These are phyloP conservation scores for Campoletis raptor DNA, from an alignment of 2,888 invertebrate species.

Conservation along the genomic window DNA sequence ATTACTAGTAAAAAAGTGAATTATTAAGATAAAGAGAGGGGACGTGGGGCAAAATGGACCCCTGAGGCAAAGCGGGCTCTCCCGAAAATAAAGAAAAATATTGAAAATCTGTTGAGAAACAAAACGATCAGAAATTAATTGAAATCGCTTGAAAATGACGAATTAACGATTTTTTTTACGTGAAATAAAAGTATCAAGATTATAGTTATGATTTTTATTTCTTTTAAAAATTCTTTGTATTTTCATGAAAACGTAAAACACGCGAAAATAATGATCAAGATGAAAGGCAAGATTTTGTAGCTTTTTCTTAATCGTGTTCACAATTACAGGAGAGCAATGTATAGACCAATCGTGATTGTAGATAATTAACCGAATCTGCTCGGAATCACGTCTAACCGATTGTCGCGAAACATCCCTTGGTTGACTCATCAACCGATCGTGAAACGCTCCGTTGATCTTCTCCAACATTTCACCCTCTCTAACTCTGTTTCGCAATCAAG, in stretches of 20 bases:
- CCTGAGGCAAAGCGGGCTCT: no score
- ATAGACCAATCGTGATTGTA: constrained; percentile 43
- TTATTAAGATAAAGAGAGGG: no score
- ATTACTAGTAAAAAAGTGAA: no score
- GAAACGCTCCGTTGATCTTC: constrained; percentile 57
- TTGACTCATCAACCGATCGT: constrained; percentile 64
- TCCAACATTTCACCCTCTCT: constrained; percentile 15
- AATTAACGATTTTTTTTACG: neutral
- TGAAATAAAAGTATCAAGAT: neutral
- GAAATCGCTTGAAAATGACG: neutral
- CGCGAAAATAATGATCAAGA: neutral
- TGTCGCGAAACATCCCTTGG: constrained; percentile 60
- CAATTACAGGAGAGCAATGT: constrained; percentile 68
- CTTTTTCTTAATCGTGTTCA: constrained; percentile 41
- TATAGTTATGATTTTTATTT: neutral
- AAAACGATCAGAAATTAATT: no score
- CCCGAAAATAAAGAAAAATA: no score
- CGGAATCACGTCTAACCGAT: constrained; percentile 67
- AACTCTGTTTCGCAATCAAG: constrained; percentile 59
- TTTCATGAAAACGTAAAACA: constrained; percentile 35
- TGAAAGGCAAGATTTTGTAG: constrained; percentile 12
- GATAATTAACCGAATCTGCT: constrained; percentile 63
- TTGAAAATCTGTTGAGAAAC: no score
- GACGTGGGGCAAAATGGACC: no score
- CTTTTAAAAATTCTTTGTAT: neutral